Evolutionary conservation across 2,888 invertebrate genomes (phyloP).

Genomic region (Anthrax anthrax): DNA sequence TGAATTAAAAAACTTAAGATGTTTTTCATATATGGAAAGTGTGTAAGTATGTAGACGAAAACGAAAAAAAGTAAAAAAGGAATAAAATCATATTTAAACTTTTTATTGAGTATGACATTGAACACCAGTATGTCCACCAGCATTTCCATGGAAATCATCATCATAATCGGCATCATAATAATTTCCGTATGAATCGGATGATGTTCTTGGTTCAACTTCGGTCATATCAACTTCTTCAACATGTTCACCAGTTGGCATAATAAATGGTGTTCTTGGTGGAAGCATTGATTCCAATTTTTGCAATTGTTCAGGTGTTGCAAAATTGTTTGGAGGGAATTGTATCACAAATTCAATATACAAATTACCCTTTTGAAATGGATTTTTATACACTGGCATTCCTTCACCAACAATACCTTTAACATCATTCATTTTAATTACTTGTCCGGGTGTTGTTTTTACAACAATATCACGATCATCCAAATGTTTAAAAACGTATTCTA

Average conservation of each 20-base stretch:
- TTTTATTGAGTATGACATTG: slow-evolving; percentile 72
- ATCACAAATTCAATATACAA: slow-evolving; percentile 77
- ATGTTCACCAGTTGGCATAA: slow-evolving; percentile 61
- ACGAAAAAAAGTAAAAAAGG: not conserved
- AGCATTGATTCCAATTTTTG: slow-evolving; percentile 58
- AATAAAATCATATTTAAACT: not conserved
- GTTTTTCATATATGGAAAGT: too few species aligned
- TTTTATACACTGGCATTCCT: slow-evolving; percentile 81
- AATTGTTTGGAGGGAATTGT: slow-evolving; percentile 69
- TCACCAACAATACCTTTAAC: slow-evolving; percentile 65
- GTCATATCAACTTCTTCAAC: slow-evolving; percentile 75
- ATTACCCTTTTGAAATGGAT: slow-evolving; percentile 76
- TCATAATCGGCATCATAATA: slow-evolving; percentile 38
- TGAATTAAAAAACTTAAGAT: too few species aligned
- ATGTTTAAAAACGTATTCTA: slow-evolving; percentile 70
- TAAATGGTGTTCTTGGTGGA: slow-evolving; percentile 54
- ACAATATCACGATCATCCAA: slow-evolving; percentile 76
- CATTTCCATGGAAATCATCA: slow-evolving; percentile 29
- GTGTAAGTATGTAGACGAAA: too few species aligned
- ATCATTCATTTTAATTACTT: slow-evolving; percentile 70
- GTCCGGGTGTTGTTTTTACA: slow-evolving; percentile 62
- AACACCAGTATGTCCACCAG: slow-evolving; percentile 40
- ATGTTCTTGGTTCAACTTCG: slow-evolving; percentile 51
- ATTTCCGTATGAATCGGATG: slow-evolving; percentile 25
- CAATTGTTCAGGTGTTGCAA: slow-evolving; percentile 50